Evolutionary conservation across 2,888 invertebrate genomes (phyloP), one percentile per base, ranked within the genome.

Genomic region (Cyaniris semiargus): DNA sequence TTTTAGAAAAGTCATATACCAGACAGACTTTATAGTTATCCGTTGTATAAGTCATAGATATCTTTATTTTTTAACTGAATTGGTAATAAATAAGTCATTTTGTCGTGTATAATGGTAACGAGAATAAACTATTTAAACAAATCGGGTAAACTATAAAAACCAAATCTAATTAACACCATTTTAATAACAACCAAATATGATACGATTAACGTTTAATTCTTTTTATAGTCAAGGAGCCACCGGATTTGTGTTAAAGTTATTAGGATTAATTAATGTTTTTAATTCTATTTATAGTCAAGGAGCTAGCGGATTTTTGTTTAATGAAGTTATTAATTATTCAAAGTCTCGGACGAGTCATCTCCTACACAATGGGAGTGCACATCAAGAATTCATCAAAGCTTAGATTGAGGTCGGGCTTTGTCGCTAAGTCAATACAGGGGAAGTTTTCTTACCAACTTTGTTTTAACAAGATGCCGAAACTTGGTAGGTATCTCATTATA

Each of bases 361-460:
- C 13, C 18, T 5, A 53, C 15, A 31, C 66, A 66, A 66, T 66
- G 27, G 66, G 66, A 66, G 27, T 66, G 66, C 66, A 66, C 27
- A 66, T 66, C 66, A 66, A 66, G 27, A 66, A 66, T 66, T 66
- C 66, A 66, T 66, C 66, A 66, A 66, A 66, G 66, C 66, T 4
- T 18, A 27, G 66, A 66, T 27, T 66, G 66, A 66, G 27, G 66
- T 66, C 66, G 66, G 27, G 27, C 66, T 27, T 27, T 66, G 66
- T 27, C 66, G 66, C 66, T 18, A 27, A 31, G 66, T 66, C 66
- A 66, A 66, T 66, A 66, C 27, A 66, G 66, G 60, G 27, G 60
- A 58, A 58, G 66, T 31, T 66, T 66, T 66, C 66, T 31, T 31
- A 66, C 6, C 66, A 27, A 66, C 66, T 66, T 66, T 66, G 27